Evolutionary conservation across 2,113 vertebrate species (phyloP).

Genomic region (Chloroceryle aenea): DNA sequence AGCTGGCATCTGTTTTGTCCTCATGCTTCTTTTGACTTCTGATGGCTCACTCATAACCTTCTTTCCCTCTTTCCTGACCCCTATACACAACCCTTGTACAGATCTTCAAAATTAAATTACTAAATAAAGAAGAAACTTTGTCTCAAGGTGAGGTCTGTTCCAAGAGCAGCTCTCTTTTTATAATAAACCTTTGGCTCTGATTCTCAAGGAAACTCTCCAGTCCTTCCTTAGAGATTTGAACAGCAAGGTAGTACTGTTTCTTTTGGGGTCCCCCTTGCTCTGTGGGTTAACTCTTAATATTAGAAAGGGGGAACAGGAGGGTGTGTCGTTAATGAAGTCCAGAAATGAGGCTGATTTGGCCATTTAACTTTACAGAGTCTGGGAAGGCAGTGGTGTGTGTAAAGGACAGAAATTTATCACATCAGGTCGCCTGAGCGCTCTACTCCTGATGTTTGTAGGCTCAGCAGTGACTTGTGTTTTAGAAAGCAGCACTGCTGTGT

Average conservation of each 20-base stretch:
- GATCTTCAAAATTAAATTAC: not conserved
- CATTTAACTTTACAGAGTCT: not conserved
- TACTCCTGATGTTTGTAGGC: not conserved
- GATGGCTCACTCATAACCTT: not conserved
- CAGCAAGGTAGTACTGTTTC: not conserved
- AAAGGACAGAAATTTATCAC: not conserved
- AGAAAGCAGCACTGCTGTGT: not conserved
- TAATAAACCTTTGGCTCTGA: not conserved
- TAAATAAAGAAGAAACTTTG: not conserved
- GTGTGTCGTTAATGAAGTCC: not conserved
- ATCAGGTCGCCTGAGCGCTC: accelerated
- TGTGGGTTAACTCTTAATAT: not conserved
- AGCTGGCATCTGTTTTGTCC: not conserved
- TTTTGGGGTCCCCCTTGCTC: not conserved
- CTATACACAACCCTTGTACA: not conserved
- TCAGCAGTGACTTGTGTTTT: not conserved
- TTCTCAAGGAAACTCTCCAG: not conserved
- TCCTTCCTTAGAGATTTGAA: not conserved
- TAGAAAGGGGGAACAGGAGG: not conserved
- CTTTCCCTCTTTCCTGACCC: not conserved
- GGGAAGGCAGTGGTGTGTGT: not conserved
- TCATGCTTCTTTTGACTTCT: not conserved
- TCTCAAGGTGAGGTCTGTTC: not conserved
- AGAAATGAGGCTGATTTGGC: not conserved
- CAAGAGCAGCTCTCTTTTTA: not conserved